Evolutionary conservation across 2,888 invertebrate genomes (phyloP).

Genomic region (Eupithecia centaureata): DNA sequence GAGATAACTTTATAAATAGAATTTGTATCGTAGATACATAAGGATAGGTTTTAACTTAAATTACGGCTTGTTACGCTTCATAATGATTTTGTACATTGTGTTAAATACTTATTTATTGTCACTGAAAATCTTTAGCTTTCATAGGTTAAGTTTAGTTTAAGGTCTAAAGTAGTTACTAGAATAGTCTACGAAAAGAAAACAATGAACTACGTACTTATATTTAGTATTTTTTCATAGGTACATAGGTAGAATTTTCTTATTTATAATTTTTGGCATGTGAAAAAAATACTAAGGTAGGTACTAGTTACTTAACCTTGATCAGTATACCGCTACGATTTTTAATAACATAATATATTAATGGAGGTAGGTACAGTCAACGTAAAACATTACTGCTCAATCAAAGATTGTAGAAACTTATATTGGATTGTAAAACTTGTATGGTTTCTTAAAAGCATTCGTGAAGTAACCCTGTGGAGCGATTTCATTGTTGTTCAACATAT

Average conservation of each 20-base stretch:
- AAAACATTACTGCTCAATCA: neutral
- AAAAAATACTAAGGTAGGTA: neutral
- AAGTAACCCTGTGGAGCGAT: neutral
- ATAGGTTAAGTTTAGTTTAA: slow-evolving; percentile 35
- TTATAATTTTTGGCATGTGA: too few species aligned
- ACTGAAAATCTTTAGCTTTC: slow-evolving; percentile 20
- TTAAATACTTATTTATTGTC: slow-evolving; percentile 22
- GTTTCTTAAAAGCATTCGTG: neutral
- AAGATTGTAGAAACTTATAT: neutral
- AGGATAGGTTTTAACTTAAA: neutral
- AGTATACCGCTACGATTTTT: too few species aligned
- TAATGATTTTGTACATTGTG: slow-evolving; percentile 27
- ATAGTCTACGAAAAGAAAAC: neutral
- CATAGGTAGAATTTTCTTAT: too few species aligned
- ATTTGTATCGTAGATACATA: neutral
- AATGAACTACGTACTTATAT: neutral
- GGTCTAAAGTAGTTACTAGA: neutral
- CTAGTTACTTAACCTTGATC: too few species aligned
- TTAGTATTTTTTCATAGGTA: too few species aligned
- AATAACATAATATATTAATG: too few species aligned
- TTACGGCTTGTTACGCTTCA: slow-evolving; percentile 18
- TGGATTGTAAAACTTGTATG: too few species aligned
- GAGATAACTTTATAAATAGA: slow-evolving; percentile 18
- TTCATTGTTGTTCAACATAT: neutral
- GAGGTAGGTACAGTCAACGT: neutral